phyloP scores from a whole-genome alignment of 2,888 invertebrate genomes.

The Kuschelorhynchus macadamiae region DNA sequence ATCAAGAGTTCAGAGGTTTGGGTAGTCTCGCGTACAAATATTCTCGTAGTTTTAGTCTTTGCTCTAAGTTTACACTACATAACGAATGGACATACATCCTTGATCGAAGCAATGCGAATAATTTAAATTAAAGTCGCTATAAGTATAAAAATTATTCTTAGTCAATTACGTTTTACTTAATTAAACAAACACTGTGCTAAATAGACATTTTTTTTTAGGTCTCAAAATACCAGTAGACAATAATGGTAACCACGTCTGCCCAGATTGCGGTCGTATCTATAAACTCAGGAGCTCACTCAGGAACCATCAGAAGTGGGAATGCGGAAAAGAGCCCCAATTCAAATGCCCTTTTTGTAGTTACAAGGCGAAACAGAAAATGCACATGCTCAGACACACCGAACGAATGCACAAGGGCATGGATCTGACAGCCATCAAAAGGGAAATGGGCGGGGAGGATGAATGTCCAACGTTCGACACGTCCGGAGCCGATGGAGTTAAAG shows the following conservation, averaged over 20 bases:
- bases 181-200: no score
- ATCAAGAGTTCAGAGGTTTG: no score
- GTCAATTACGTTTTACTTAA: no score
- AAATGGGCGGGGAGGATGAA: slow-evolving; percentile 51
- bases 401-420: slow-evolving; percentile 77
- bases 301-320: slow-evolving; percentile 87
- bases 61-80: no score
- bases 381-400: slow-evolving; percentile 83
- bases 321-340: slow-evolving; percentile 86
- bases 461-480: slow-evolving; percentile 48
- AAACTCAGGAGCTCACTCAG: slow-evolving; percentile 83
- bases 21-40: no score
- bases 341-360: slow-evolving; percentile 85
- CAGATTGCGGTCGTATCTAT: slow-evolving; percentile 76
- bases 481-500: slow-evolving; percentile 44
- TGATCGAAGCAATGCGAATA: no score
- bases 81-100: no score
- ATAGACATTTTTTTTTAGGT: slow-evolving; percentile 19
- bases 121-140: no score
- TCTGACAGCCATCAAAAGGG: slow-evolving; percentile 60
- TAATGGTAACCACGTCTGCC: slow-evolving; percentile 41
- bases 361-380: slow-evolving; percentile 86
- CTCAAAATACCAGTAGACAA: slow-evolving; percentile 32
- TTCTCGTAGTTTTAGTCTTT: no score
- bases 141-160: no score